Base-by-base conservation (phyloP, 2,797 vertebrate species). In the Phalanger gymnotis region DNA sequence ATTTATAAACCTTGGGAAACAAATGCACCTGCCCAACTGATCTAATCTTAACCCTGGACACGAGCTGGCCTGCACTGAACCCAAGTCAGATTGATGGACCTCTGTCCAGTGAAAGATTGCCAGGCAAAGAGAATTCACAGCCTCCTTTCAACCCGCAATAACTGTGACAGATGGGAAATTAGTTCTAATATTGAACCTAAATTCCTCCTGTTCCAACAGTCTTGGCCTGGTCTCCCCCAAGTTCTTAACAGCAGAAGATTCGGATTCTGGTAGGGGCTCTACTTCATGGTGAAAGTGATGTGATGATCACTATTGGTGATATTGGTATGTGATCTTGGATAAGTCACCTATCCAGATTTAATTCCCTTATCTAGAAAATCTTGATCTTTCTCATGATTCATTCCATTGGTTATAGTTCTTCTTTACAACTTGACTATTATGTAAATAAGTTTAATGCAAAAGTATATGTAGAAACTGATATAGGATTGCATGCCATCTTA, bases 1-100 rank as follows among this genome's bases (percentile, higher is more conserved):
- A 91, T 87, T 93, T 91, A 58, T 93, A 66, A 94, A 54, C 55
- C 54, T 95, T 57, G 93, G 92, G 93, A 96, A 96, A 91, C 13
- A 97, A 94, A 96, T 58, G 91, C 73, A 93, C 54, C 34, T 40
- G 73, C 28, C 56, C 56, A 94, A 91, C 93, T 90, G 90, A 96
- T 57, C 90, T 92, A 92, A 97, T 93, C 91, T 96, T 94, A 91
- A 25, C 51, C 87, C 90, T 6, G 31, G 7, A 87, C 56, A 30
- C 34, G 73, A 90, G 55, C 54, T 1, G 13, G 13, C 51, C 25
- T 57, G 12, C n/a, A 40, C 28, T 30, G 12, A 11, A 16, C 27
- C 54, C 55, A 51, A 27, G 11, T 12, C 2, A 58, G 40, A 57
- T n/a, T 30, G 47, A 58, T 58, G 54, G 55, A 51, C 13, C 16